Evolutionary conservation across 2,888 invertebrate genomes (phyloP).

Genomic region (Troides aeacus): DNA sequence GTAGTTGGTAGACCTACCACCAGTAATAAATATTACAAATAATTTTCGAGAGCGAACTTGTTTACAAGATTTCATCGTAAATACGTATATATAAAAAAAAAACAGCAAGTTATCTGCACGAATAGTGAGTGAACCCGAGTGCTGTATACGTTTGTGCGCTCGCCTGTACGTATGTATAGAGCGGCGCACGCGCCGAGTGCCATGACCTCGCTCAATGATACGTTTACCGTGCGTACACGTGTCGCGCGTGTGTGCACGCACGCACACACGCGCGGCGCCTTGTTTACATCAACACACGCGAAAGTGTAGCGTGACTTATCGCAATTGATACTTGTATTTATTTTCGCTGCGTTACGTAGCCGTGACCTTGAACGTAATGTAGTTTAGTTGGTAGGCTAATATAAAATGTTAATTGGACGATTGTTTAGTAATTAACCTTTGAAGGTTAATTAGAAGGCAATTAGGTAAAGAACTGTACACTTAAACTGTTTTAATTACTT

Average conservation of each 20-base stretch:
- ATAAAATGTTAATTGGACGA: conserved; percentile 4
- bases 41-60: no score
- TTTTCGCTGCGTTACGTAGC: not conserved
- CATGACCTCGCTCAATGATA: conserved; percentile 78
- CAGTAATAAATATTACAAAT: no score
- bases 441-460: conserved; percentile 2
- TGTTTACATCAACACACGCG: conserved; percentile 70
- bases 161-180: not conserved
- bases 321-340: conserved; percentile 48
- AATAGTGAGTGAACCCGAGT: conserved; percentile 13
- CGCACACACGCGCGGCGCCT: conserved; percentile 39
- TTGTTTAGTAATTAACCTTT: not conserved
- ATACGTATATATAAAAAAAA: conserved; percentile 7
- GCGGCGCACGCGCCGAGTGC: conserved; percentile 69
- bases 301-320: conserved; percentile 38
- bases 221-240: conserved; percentile 37
- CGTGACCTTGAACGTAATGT: conserved; percentile 18
- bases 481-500: not conserved
- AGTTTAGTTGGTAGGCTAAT: not conserved
- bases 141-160: conserved; percentile 9
- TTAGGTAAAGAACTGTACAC: not conserved
- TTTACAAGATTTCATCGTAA: no score
- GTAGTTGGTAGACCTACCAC: no score
- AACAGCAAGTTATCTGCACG: conserved; percentile 13
- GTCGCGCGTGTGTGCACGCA: conserved; percentile 18